Base-by-base conservation (phyloP, 2,113 vertebrate species). In the Labrus mixtus region DNA sequence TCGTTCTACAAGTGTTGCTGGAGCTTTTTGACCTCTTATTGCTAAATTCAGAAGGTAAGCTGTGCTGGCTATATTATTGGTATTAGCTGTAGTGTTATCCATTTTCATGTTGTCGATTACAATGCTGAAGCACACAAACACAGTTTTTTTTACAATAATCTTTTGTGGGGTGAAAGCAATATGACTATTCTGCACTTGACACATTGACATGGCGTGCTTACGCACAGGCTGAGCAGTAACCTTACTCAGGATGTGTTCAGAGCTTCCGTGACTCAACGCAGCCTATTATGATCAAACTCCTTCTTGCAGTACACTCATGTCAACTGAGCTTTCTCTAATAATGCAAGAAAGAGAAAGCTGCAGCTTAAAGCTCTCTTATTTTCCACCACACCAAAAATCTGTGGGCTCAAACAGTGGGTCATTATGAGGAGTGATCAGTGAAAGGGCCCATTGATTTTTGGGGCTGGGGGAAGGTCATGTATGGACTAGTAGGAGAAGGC, bases 371-470 rank as follows among this genome's bases (percentile, higher is more conserved):
- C 43, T 61, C 61, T 82, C 78, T 84, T 57, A 80, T 87, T 88
- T 85, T 87, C 86, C 84, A 84, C 82, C 45, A 84, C 59, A 66
- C 16, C 57, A 74, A 81, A 89, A 77, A 86, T 85, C 73, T 33
- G 29, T 46, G 33, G 68, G 36, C 82, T 81, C 74, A 75, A 91
- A 91, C 90, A 90, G 79, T 85, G 80, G 82, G 76, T 84, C 87
- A 93, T 91, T 93, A 89, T 91, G 83, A 81, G 54, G 55, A 20
- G 36, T 89, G 79, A 90, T 89, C 83, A 65, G 88, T 93, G 85
- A 94, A 93, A 92, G 90, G 76, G 77, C 83, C 89, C 88, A 91
- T 92, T 90, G 92, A 91, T 81, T 90, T 86, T 29, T 3, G 57
- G 62, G 73, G 22, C 75, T 83, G 78, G 85, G 73, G 77, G 83